phyloP scores from a whole-genome alignment of 2,888 invertebrate genomes.

The Neria commutata region DNA sequence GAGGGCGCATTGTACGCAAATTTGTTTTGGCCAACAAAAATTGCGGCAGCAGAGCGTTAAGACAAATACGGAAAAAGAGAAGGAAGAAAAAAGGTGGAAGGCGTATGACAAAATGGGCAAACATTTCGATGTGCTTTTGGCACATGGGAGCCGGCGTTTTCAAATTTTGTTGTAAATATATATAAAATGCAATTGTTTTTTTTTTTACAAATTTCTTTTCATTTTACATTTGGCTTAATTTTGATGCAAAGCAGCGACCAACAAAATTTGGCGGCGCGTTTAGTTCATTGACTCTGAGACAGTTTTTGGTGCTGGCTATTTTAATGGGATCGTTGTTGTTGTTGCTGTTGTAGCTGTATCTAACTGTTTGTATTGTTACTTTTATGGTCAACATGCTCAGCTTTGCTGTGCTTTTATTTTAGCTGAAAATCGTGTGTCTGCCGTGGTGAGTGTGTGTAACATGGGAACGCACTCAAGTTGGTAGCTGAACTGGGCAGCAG shows the following conservation, averaged over 20 bases:
- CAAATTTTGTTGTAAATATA: background rate
- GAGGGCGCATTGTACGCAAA: conserved; percentile 32
- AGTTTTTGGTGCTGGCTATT: conserved; percentile 11
- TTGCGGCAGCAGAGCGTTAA: background rate
- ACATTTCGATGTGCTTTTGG: background rate
- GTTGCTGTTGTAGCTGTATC: conserved; percentile 25
- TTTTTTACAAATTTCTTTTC: too few species aligned
- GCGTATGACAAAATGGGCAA: too few species aligned
- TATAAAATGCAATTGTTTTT: too few species aligned
- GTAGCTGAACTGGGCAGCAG: conserved; percentile 17
- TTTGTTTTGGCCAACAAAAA: conserved; percentile 4
- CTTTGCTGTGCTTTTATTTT: background rate
- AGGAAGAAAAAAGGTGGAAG: background rate
- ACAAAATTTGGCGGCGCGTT: background rate
- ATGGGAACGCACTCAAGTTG: conserved; percentile 44
- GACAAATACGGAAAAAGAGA: background rate
- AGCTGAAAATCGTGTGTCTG: background rate
- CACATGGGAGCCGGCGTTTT: background rate
- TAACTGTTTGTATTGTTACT: conserved; percentile 55
- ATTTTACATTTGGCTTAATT: too few species aligned
- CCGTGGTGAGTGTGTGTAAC: conserved; percentile 30
- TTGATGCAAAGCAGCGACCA: background rate
- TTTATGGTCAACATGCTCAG: conserved; percentile 38
- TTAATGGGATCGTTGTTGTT: conserved; percentile 27
- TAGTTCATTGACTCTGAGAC: conserved; percentile 45